These are phyloP conservation scores for Zygogramma bicolorata DNA, from an alignment of 2,888 invertebrate genomes.

Conservation along the genomic window DNA sequence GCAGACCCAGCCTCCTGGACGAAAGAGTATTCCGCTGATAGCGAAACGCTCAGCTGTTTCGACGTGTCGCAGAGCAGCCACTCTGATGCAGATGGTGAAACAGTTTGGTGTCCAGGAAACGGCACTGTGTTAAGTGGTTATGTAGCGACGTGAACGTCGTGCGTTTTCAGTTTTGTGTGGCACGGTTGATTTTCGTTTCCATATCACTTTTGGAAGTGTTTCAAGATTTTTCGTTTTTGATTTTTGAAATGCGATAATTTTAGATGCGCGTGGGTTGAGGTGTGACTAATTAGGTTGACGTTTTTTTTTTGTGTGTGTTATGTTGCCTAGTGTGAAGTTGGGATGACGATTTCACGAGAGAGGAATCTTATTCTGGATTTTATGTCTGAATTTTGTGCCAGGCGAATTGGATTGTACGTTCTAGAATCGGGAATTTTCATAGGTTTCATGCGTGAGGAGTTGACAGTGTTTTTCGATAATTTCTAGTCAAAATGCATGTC, in stretches of 20 bases:
- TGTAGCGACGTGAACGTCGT: background rate
- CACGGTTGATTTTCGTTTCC: background rate
- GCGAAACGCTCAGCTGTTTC: conserved; percentile 54
- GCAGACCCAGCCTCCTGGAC: conserved; percentile 43
- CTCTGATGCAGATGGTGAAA: background rate
- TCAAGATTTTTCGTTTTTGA: conserved; percentile 9
- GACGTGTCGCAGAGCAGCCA: conserved; percentile 40
- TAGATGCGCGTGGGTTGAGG: conserved; percentile 14
- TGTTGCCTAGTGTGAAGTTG: background rate
- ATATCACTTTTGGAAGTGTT: conserved; percentile 11
- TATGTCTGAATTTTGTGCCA: background rate
- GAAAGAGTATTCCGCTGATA: conserved; percentile 43
- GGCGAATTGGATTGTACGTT: too few species aligned
- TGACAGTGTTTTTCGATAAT: too few species aligned
- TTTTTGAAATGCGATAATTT: conserved; percentile 23
- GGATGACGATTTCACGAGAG: too few species aligned
- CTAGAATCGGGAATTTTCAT: too few species aligned
- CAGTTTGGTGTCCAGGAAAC: background rate
- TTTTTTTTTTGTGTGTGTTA: conserved; percentile 20
- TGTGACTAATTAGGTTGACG: conserved; percentile 25
- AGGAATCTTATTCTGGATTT: too few species aligned
- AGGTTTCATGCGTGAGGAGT: too few species aligned
- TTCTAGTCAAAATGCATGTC: too few species aligned
- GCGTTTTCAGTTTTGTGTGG: background rate
- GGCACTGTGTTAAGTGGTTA: too few species aligned